Percentiles rank a stretch among this genome's conserved stretches.
Conservation (phyloP, 2,888 invertebrate species). For the Tribolium freemani region DNA sequence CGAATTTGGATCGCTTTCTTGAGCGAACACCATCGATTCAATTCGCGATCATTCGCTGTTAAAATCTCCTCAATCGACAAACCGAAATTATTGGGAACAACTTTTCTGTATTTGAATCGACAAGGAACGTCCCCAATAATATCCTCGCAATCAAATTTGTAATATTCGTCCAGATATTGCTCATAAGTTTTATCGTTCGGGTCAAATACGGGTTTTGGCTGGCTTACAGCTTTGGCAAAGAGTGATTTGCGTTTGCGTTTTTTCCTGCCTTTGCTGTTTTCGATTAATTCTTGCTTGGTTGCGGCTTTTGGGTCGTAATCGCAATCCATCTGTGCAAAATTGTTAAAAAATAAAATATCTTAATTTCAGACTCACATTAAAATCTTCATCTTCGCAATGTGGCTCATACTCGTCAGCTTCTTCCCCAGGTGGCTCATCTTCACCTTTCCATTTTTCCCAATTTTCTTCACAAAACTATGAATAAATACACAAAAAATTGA, state of each 20-base stretch:
- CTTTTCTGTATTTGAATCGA: constrained; percentile 92
- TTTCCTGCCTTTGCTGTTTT: constrained; percentile 72
- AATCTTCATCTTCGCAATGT: constrained; percentile 86
- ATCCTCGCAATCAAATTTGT: constrained; percentile 95
- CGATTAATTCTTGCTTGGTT: constrained; percentile 73
- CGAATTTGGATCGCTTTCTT: constrained; percentile 88
- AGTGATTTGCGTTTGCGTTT: constrained; percentile 79
- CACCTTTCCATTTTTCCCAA: constrained; percentile 77
- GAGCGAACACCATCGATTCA: constrained; percentile 95
- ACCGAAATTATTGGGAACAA: constrained; percentile 92
- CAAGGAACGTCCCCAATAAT: constrained; percentile 93
- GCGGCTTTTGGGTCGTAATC: constrained; percentile 78
- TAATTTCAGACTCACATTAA: constrained; percentile 68
- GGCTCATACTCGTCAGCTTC: constrained; percentile 62
- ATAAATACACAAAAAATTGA: background rate
- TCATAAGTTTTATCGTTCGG: constrained; percentile 84
- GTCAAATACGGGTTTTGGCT: constrained; percentile 88
- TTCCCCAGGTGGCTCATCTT: constrained; percentile 50
- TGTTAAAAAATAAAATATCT: constrained; percentile 5
- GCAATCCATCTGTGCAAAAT: constrained; percentile 83
- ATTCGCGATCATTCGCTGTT: constrained; percentile 90
- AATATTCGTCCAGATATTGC: constrained; percentile 95
- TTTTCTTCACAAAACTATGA: constrained; percentile 69
- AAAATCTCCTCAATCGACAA: constrained; percentile 94
- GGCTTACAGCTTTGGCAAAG: constrained; percentile 79